Evolutionary conservation across 2,888 invertebrate genomes (phyloP), one percentile per base, ranked within the genome.

Genomic region (Melanostoma scalare): DNA sequence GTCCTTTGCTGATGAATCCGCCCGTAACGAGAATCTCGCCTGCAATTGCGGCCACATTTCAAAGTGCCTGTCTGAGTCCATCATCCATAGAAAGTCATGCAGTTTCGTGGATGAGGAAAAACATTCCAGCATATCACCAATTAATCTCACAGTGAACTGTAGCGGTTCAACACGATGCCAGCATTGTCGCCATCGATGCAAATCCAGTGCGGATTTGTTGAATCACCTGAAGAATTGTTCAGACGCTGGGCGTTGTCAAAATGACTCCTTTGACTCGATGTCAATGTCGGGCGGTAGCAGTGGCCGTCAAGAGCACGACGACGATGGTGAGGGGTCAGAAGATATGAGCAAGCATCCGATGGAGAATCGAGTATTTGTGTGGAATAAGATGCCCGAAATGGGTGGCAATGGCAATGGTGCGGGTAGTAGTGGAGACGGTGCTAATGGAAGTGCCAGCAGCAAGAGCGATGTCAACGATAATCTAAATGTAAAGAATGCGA

Each of bases 141-240:
- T 92, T 48, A 93, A 92, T 89, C 86, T 91, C 8, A 90, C 91
- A 10, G 89, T 90, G 1, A 86, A 87, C 74, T 82, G 67, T 55
- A 78, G 74, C 52, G 94, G 95, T 85, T 95, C 96, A 9, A 95
- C 96, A 61, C 93, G 97, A 76, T 97, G 97, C 89, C 96, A 96
- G 90, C 94, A 95, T 89, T 97, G 97, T 90, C 93, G 96, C 85
- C 96, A 96, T 89, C 93, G 96, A 80, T 97, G 96, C 91, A 97
- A 97, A 91, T 96, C 96, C 35, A 96, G 96, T 87, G 93, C 94
- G 3, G 97, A 96, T 91, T 92, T 97, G 58, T 92, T 94, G 85
- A 92, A 94, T 76, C 97, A 97, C 89, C 92, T 96, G 89, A 94
- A 94, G 90, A 94, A 94, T 44, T 97, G 97, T 89, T 91, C 91